phyloP scores from a whole-genome alignment of 1,140 invertebrate genomes.

The Heliconius nattereri region DNA sequence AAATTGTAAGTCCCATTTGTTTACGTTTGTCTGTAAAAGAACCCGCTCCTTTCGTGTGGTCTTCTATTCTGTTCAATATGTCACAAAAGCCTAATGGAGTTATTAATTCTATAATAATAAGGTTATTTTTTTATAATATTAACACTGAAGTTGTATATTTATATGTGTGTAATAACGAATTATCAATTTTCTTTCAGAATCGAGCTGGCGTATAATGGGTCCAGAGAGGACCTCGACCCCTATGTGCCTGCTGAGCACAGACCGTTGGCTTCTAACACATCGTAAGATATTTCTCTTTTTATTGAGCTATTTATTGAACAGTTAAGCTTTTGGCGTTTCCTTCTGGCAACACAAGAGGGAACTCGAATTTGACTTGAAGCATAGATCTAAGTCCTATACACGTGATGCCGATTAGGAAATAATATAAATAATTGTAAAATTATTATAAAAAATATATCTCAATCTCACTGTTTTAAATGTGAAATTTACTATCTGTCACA shows the following conservation, averaged over 20 bases:
- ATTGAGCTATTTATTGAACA: not conserved
- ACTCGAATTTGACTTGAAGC: no score
- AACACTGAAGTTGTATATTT: not conserved
- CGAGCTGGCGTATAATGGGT: conserved; percentile 74
- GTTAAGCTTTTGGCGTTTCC: no score
- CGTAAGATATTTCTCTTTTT: conserved; percentile 52
- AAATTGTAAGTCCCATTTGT: not conserved
- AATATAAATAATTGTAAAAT: no score
- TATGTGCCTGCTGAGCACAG: conserved; percentile 68
- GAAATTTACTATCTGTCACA: no score
- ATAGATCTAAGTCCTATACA: no score
- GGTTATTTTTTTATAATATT: not conserved
- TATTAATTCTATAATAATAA: not conserved
- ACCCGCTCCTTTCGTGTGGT: not conserved
- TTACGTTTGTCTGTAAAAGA: conserved; percentile 4
- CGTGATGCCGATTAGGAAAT: no score
- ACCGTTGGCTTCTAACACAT: conserved; percentile 68
- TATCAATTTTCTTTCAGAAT: conserved; percentile 56
- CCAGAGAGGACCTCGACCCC: conserved; percentile 70
- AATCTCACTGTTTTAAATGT: no score
- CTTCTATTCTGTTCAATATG: not conserved
- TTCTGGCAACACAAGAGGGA: not conserved
- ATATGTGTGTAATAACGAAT: not conserved
- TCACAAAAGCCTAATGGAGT: not conserved
- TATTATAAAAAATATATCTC: no score